A percentile compares a stretch with the other conserved stretches of the same genome.
phyloP scores from a whole-genome alignment of 2,797 vertebrate species.

The Cossypha dichroa region DNA sequence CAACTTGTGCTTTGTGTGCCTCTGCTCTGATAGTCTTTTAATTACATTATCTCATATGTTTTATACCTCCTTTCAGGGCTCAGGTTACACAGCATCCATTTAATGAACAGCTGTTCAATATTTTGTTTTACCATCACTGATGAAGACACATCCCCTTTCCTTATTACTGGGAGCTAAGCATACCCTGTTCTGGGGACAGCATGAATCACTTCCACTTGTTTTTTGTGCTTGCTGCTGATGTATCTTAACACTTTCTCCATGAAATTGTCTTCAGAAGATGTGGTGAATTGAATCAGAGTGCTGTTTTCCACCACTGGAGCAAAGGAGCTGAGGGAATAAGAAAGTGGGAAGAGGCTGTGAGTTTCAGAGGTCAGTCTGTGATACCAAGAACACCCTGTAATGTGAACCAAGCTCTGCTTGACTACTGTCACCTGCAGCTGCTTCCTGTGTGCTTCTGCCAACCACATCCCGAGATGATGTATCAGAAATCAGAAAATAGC shows the following conservation, averaged over 20 bases:
- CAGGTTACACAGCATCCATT: neutral
- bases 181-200: neutral
- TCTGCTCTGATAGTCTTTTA: neutral
- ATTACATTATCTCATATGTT: neutral
- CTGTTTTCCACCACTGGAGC: neutral
- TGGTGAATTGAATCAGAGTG: neutral
- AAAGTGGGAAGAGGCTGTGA: neutral
- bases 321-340: neutral
- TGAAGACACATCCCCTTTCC: neutral
- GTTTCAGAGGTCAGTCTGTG: neutral
- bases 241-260: neutral
- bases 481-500: neutral
- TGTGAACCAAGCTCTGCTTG: neutral
- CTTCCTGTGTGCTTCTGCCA: neutral
- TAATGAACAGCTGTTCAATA: constrained; percentile 28
- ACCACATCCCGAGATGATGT: neutral
- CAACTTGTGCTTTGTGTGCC: neutral
- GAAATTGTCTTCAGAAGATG: neutral
- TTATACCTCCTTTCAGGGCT: neutral
- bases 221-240: neutral
- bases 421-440: neutral
- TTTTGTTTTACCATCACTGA: neutral
- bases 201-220: neutral
- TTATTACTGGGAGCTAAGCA: neutral
- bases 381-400: fast-evolving